These are phyloP conservation scores for Oscheius sp. DNA, from an alignment of 2,888 invertebrate species.

Conservation along the genomic window DNA sequence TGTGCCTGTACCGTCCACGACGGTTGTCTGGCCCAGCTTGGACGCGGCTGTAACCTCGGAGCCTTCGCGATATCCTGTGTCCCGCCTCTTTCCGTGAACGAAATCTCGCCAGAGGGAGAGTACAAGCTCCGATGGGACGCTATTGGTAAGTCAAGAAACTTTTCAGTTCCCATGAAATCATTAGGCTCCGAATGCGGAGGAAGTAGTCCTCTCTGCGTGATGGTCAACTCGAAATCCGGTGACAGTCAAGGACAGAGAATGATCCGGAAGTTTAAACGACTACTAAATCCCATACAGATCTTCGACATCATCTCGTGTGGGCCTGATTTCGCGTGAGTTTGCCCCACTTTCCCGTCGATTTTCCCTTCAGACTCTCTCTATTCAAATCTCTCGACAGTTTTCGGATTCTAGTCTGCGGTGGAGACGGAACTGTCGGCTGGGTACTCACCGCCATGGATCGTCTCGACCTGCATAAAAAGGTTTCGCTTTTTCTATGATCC, in stretches of 20 bases:
- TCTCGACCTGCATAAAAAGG: constrained; percentile 82
- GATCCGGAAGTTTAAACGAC: constrained; percentile 88
- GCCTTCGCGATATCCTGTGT: constrained; percentile 90
- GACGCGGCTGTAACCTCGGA: constrained; percentile 86
- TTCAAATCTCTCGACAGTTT: constrained; percentile 95
- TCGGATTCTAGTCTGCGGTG: constrained; percentile 94
- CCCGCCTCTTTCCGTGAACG: constrained; percentile 86
- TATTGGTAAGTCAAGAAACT: constrained; percentile 41
- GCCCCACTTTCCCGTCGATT: not conserved
- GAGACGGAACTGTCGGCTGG: constrained; percentile 98
- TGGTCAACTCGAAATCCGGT: constrained; percentile 96
- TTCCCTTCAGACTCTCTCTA: constrained; percentile 81
- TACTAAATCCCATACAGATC: constrained; percentile 95
- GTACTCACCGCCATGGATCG: constrained; percentile 95
- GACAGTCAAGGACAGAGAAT: constrained; percentile 98
- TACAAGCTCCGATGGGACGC: constrained; percentile 50
- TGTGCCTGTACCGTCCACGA: constrained; percentile 84
- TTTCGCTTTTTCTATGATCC: constrained; percentile 6
- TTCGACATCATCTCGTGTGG: constrained; percentile 91
- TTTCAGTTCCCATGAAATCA: not conserved
- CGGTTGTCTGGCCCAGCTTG: constrained; percentile 78
- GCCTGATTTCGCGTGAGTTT: constrained; percentile 83
- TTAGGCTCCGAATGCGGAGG: constrained; percentile 47
- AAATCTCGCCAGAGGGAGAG: constrained; percentile 43
- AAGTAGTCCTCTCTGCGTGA: constrained; percentile 85